phyloP scores from a whole-genome alignment of 2,888 invertebrate species.

The Dorcus parallelipipedus region DNA sequence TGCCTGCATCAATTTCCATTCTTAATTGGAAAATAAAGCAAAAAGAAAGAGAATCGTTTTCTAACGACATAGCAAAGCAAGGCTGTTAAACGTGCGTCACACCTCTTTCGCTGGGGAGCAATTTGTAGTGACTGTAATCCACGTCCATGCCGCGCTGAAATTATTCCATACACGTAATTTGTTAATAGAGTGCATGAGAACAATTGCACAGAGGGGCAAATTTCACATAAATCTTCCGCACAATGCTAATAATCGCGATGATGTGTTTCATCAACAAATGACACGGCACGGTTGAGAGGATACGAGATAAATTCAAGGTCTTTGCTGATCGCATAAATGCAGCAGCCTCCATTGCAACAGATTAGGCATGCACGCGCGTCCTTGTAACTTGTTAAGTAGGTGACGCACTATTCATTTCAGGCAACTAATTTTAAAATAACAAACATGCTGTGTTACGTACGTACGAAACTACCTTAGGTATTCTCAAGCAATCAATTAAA shows the following conservation, averaged over 20 bases:
- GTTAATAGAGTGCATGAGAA: constrained; percentile 3
- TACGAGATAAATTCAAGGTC: not conserved
- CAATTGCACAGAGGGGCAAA: constrained; percentile 1
- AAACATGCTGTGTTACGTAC: no score
- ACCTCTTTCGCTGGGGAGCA: no score
- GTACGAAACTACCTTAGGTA: no score
- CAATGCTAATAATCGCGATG: not conserved
- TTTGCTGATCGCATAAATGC: not conserved
- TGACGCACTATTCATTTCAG: not conserved
- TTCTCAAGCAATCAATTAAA: no score
- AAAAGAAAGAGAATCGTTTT: no score
- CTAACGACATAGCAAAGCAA: no score
- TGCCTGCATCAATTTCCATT: no score
- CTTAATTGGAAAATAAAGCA: no score
- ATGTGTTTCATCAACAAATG: not conserved
- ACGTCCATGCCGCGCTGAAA: not conserved
- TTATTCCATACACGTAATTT: constrained; percentile 1
- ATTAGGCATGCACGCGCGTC: constrained; percentile 1
- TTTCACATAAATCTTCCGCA: not conserved
- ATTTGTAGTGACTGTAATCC: no score
- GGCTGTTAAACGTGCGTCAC: no score
- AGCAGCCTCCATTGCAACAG: not conserved
- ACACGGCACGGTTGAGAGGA: not conserved
- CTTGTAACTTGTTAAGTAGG: constrained; percentile 1
- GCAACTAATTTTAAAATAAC: no score